These are phyloP conservation scores for Maccullochella peelii DNA, from an alignment of 2,113 vertebrate species.

Conservation along the genomic window DNA sequence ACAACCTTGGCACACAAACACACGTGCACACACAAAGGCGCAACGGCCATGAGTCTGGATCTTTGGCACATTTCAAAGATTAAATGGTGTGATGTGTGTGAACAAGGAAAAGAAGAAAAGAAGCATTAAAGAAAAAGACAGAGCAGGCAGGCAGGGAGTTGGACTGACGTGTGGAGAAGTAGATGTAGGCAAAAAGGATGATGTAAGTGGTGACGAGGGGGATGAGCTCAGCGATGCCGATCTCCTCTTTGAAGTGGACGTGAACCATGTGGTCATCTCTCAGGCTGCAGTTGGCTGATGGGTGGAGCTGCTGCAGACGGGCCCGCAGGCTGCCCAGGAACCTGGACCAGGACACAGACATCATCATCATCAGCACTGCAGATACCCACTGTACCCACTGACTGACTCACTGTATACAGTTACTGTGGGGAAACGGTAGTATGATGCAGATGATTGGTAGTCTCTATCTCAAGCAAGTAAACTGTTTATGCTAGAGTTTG, in stretches of 20 bases:
- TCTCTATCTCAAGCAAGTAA: not conserved
- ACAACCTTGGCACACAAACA: constrained; percentile 61
- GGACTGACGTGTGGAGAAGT: constrained; percentile 97
- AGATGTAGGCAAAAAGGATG: constrained; percentile 99
- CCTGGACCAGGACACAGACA: constrained; percentile 77
- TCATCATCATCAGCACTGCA: not conserved
- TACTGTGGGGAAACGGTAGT: too few species aligned
- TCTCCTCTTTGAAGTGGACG: constrained; percentile 98
- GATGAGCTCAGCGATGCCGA: constrained; percentile 95
- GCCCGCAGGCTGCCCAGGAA: constrained; percentile 93
- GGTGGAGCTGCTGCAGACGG: constrained; percentile 92
- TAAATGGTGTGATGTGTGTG: not conserved
- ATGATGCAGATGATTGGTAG: not conserved
- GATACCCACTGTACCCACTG: not conserved
- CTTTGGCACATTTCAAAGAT: constrained; percentile 15
- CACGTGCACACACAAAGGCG: constrained; percentile 21
- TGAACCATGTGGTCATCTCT: constrained; percentile 93
- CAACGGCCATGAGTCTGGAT: not conserved
- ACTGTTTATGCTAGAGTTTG: not conserved
- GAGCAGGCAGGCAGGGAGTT: not conserved
- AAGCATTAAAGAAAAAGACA: not conserved
- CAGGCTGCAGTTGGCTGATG: constrained; percentile 93
- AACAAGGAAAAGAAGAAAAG: not conserved
- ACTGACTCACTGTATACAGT: not conserved
- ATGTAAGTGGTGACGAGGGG: constrained; percentile 98